phyloP scores from a whole-genome alignment of 2,113 vertebrate species.

The Formicarius rufipectus region DNA sequence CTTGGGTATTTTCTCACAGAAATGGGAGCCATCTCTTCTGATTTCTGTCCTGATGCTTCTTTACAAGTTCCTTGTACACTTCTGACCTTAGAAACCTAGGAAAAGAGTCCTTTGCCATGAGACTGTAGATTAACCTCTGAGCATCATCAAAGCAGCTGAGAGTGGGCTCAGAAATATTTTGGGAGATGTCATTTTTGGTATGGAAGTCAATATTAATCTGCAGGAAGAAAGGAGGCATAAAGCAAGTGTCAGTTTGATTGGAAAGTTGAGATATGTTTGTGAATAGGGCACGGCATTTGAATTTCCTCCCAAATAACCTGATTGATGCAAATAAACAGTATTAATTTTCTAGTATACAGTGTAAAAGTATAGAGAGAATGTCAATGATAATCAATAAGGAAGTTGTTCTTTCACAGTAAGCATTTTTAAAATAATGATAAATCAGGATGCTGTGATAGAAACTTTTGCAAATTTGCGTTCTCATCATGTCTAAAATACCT shows the following conservation, averaged over 20 bases:
- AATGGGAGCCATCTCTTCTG: constrained; percentile 75
- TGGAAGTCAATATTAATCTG: constrained; percentile 83
- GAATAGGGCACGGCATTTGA: not conserved
- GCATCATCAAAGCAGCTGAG: constrained; percentile 80
- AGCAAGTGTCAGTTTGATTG: not conserved
- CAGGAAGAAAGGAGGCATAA: constrained; percentile 23
- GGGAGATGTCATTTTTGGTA: constrained; percentile 75
- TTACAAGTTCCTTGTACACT: constrained; percentile 73
- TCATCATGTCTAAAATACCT: not conserved
- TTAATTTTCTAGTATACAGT: not conserved
- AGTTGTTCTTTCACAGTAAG: not conserved
- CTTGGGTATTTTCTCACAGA: constrained; percentile 24
- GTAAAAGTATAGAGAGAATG: not conserved
- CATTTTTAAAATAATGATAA: not conserved
- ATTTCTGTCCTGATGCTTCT: constrained; percentile 64
- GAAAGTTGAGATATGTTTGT: not conserved
- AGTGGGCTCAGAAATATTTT: constrained; percentile 72
- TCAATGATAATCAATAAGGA: not conserved
- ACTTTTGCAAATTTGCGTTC: not conserved
- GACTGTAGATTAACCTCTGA: constrained; percentile 74
- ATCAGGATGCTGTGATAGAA: not conserved
- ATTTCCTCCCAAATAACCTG: not conserved
- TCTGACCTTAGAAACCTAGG: constrained; percentile 81
- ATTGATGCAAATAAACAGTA: constrained; percentile 35
- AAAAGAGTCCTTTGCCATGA: constrained; percentile 83